Evolutionary conservation across 2,113 vertebrate genomes (phyloP).

Genomic region (Paradoxurus hermaphroditus): DNA sequence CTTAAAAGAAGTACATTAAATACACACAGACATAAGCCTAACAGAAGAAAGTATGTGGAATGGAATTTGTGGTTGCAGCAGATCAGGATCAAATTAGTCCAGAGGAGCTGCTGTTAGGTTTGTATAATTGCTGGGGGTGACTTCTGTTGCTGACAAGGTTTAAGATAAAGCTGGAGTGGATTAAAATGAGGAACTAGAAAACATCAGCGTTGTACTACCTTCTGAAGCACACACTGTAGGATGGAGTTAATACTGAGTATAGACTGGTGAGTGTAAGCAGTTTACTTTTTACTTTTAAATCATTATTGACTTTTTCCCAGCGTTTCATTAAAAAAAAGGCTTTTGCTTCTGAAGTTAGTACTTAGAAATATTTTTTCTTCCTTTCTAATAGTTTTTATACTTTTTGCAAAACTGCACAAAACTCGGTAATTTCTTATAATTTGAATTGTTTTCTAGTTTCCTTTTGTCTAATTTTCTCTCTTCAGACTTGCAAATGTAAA

Average conservation of each 20-base stretch:
- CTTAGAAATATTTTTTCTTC: slow-evolving; percentile 2
- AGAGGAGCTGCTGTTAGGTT: slow-evolving; percentile 55
- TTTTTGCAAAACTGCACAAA: neutral
- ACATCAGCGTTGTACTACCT: neutral
- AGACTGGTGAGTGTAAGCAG: neutral
- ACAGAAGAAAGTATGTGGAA: slow-evolving; percentile 52
- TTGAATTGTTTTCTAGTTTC: slow-evolving; percentile 7
- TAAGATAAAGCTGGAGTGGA: slow-evolving; percentile 53
- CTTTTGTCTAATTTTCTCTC: neutral
- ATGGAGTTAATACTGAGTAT: neutral
- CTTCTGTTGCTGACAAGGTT: slow-evolving; percentile 31
- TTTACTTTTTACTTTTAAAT: neutral
- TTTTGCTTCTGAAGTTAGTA: slow-evolving; percentile 13
- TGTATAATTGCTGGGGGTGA: slow-evolving; percentile 60
- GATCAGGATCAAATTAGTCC: slow-evolving; percentile 64
- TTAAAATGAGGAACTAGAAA: slow-evolving; percentile 51
- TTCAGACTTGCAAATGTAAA: slow-evolving; percentile 6
- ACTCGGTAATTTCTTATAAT: neutral
- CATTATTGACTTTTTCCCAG: neutral
- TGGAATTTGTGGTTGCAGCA: slow-evolving; percentile 70
- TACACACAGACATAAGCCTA: neutral
- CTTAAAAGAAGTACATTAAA: slow-evolving; percentile 10
- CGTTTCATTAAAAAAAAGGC: neutral
- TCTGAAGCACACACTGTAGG: neutral
- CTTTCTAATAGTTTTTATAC: neutral